Conservation (phyloP, 2,888 invertebrate species). For the Parnassius glacialis region DNA sequence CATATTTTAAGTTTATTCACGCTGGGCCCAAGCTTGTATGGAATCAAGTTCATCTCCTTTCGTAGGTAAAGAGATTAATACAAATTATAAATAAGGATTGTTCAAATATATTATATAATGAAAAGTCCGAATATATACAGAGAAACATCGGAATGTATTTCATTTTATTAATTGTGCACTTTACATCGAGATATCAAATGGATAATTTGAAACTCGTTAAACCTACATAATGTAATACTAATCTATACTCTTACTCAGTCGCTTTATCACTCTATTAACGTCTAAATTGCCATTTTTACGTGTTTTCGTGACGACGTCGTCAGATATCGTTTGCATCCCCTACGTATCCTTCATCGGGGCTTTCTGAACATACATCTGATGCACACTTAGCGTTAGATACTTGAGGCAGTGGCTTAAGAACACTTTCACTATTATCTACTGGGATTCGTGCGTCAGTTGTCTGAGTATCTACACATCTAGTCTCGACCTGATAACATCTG, state of each 20-base stretch:
- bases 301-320: slow-evolving; percentile 77
- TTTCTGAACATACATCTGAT: slow-evolving; percentile 84
- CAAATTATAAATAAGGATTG: too few relatives aligned
- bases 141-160: not conserved
- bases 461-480: slow-evolving; percentile 83
- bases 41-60: too few relatives aligned
- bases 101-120: too few relatives aligned
- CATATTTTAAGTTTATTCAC: too few relatives aligned
- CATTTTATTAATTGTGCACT: slow-evolving; percentile 33
- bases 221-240: slow-evolving; percentile 41
- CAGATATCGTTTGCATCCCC: slow-evolving; percentile 89
- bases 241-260: slow-evolving; percentile 73
- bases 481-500: slow-evolving; percentile 77
- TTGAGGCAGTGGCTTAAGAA: slow-evolving; percentile 68
- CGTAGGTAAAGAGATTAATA: too few relatives aligned
- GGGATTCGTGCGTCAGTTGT: slow-evolving; percentile 76
- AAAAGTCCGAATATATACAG: not conserved
- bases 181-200: slow-evolving; percentile 31
- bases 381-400: slow-evolving; percentile 74
- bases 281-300: slow-evolving; percentile 68
- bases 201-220: slow-evolving; percentile 7
- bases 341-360: slow-evolving; percentile 93
- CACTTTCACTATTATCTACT: slow-evolving; percentile 62
- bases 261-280: slow-evolving; percentile 76
- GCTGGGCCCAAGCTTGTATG: too few relatives aligned